Evolutionary conservation across 2,113 vertebrate species (phyloP), one percentile per base, ranked within the genome.

Genomic region (Castor canadensis): DNA sequence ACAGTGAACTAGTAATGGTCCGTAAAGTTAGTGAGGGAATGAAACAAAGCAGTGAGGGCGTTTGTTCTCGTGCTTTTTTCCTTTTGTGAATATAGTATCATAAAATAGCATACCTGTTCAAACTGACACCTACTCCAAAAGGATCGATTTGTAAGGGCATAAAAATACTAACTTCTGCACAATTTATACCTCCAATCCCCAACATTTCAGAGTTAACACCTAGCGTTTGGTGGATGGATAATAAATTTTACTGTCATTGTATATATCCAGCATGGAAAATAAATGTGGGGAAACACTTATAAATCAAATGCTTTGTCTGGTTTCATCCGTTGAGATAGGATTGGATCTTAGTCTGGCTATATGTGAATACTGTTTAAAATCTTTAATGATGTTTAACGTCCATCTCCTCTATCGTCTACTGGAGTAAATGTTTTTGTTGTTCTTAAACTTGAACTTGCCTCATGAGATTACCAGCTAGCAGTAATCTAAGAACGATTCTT

Each of bases 141-240:
- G 66, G 60, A 81, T 85, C 45, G 88, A 73, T 88, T 91, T 93
- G 72, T 94, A 93, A 96, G 94, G 32, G 52, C 71, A 71, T 73
- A 87, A 71, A 87, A 95, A 92, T 94, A 96, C 47, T 87, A 93
- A 96, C 71, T 93, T 95, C 69, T 84, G n/a, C 75, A 47, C 24
- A 66, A 64, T 80, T 93, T 93, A 80, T 95, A 75, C 58, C 87
- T 87, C 87, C 92, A 97, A 87, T 49, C 58, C 72, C 58, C 71
- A 96, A n/a, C 28, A 66, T 35, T 76, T 87, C 58, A 66, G 67
- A 95, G 93, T 95, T 73, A 77, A 91, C 83, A 95, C 92, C 87
- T 94, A 89, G 45, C 91, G 26, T 94, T 95, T 80, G 94, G 89
- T 95, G 75, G 79, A 56, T 76, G 10, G 79, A 94, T 96, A 89